Percentiles rank a stretch among this genome's conserved stretches.
These are phyloP conservation scores for Serinus canaria DNA, from an alignment of 2,113 vertebrate species.

Conservation along the genomic window DNA sequence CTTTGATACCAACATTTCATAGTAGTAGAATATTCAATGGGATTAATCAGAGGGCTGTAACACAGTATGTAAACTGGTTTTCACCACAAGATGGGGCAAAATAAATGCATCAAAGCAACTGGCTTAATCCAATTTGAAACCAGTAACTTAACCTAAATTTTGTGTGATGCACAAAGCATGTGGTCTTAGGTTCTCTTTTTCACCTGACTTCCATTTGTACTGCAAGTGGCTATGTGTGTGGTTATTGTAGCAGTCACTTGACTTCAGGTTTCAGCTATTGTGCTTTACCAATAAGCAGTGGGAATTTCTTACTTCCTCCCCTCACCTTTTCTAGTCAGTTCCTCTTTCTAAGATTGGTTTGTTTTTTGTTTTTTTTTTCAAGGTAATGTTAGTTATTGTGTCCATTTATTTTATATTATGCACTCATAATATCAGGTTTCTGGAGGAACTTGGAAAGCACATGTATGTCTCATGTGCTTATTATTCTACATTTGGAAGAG, in stretches of 20 bases:
- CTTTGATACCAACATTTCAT: background rate
- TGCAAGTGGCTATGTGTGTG: background rate
- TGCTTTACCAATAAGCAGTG: background rate
- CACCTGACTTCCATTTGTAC: background rate
- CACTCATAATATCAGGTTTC: background rate
- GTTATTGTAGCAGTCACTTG: background rate
- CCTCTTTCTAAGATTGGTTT: background rate
- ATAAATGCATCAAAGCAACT: background rate
- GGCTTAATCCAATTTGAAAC: background rate
- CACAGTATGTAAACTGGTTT: background rate
- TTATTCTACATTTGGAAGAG: background rate
- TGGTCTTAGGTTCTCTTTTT: background rate
- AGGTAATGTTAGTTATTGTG: background rate
- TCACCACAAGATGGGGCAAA: conserved; percentile 52
- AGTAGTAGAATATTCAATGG: background rate
- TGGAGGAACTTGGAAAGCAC: background rate
- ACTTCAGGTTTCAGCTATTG: background rate
- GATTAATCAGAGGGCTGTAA: background rate
- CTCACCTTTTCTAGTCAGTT: background rate
- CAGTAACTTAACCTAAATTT: background rate
- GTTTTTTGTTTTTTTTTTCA: background rate
- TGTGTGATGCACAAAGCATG: background rate
- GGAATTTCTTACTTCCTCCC: background rate
- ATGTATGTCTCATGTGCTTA: background rate
- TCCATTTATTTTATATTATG: background rate